Base-by-base conservation (phyloP, 2,113 vertebrate species). In the Parus major region DNA sequence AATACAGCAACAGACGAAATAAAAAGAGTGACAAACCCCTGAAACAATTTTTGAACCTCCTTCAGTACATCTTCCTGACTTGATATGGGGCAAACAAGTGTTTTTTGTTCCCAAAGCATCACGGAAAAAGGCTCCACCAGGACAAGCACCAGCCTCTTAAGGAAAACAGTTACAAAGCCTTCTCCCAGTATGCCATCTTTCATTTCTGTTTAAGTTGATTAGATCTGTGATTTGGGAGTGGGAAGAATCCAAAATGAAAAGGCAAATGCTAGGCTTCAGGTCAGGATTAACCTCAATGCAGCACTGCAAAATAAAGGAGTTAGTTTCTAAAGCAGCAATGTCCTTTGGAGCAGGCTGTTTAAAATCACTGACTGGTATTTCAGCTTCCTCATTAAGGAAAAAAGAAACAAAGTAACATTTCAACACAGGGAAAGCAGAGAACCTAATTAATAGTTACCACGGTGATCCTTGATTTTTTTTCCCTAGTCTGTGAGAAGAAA, bases 321-420 rank as follows among this genome's bases (percentile, higher is more conserved):
- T 61, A 11, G 44, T 78, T 92, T 90, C 56, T 66, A 39, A 63
- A 73, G 50, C 0, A 52, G 17, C 12, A 8, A 29, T 2, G 12
- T n/a, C 68, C 75, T 59, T 29, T 44, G 59, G 63, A 19, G 1
- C 21, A 42, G 46, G 41, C 46, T 49, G n/a, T 70, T 86, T 50
- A 50, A 90, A 86, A 77, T 35, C 94, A 77, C 15, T 47, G 85
- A 66, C 82, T 33, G 33, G 55, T 27, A 77, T 22, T 81, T 69
- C 50, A 86, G 28, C 24, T 24, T 70, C 64, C 55, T 86, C 47
- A 36, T 39, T 28, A 69, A n/a, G 33, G 23, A 41, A 79, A 93
- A 93, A 94, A 53, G 55, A 69, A 90, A 92, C 55, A 82, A 93
- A 89, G 70, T 66, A 86, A 75, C 39, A 47, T 23, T 92, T 92